Base-by-base conservation (phyloP, 2,113 vertebrate species). In the Leptobrachium leishanense region DNA sequence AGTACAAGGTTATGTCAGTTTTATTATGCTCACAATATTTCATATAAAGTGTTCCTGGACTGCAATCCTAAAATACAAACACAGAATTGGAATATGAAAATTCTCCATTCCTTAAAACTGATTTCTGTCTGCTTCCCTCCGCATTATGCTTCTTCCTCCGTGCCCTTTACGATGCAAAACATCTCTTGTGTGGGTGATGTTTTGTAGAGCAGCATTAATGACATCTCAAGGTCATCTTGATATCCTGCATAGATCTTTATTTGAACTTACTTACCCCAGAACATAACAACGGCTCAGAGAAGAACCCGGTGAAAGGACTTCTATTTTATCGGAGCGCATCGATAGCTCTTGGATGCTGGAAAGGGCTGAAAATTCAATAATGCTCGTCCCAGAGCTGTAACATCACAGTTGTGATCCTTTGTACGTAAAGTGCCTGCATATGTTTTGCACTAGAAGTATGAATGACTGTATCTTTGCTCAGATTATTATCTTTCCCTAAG, bases 1-100 rank as follows among this genome's bases (percentile, higher is more conserved):
- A 67, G 77, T 85, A 85, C 77, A 83, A 87, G 83, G 82, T 81
- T 88, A 84, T 86, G 84, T 77, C 77, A 80, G 77, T 70, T 80
- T 80, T 80, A 79, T 80, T 80, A 80, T 68, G 46, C 71, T 74
- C 63, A 43, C 71, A 80, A 80, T 80, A 74, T 80, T 74, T 80
- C 77, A 80, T 80, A 68, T 67, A 57, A 80, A 80, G 70, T 80
- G 68, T 40, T 80, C 43, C 71, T 68, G 77, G 54, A 67, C 44
- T 74, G 63, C 41, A 80, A 74, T 80, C 41, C 71, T 13, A 43
- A 31, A 71, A 55, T 74, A 15, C 63, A 46, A 68, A 41, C 63
- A 55, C 77, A 59, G 63, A 80, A 80, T 66, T 72, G 77, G 62
- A 79, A 73, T 65, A 68, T 15, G 43, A 43, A 42, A 57, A 80